phyloP scores from a whole-genome alignment of 2,888 invertebrate species.

The Coecobrya sp. region DNA sequence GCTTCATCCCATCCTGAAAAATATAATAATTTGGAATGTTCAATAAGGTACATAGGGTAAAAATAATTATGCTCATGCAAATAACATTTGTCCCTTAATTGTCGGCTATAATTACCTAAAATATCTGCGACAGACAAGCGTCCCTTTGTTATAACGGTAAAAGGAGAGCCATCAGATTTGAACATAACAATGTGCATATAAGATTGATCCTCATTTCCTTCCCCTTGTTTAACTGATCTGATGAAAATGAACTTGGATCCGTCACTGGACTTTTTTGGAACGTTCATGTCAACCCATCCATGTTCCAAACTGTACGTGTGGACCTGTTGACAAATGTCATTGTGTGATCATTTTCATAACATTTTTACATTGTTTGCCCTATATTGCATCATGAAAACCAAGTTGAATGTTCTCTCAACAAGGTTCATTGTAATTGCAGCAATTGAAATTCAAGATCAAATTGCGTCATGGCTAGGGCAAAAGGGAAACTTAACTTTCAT shows the following conservation, averaged over 20 bases:
- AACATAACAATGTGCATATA: constrained; percentile 87
- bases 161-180: not conserved
- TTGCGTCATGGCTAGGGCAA: not conserved
- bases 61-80: too few species aligned
- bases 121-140: constrained; percentile 93
- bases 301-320: constrained; percentile 88
- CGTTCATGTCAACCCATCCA: constrained; percentile 90
- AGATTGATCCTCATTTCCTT: constrained; percentile 87
- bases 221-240: constrained; percentile 91
- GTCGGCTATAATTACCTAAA: constrained; percentile 88
- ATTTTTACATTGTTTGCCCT: too few species aligned
- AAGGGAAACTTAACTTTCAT: not conserved
- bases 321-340: constrained; percentile 47
- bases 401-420: too few species aligned
- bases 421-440: too few species aligned
- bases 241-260: constrained; percentile 92
- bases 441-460: too few species aligned
- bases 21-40: too few species aligned
- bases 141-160: constrained; percentile 90
- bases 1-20: constrained; percentile 68
- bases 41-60: too few species aligned
- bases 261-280: constrained; percentile 87
- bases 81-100: not conserved
- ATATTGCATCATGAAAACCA: too few species aligned
- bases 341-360: not conserved